Conservation (phyloP, 2,888 invertebrate species). For the Frankliniella fusca region DNA sequence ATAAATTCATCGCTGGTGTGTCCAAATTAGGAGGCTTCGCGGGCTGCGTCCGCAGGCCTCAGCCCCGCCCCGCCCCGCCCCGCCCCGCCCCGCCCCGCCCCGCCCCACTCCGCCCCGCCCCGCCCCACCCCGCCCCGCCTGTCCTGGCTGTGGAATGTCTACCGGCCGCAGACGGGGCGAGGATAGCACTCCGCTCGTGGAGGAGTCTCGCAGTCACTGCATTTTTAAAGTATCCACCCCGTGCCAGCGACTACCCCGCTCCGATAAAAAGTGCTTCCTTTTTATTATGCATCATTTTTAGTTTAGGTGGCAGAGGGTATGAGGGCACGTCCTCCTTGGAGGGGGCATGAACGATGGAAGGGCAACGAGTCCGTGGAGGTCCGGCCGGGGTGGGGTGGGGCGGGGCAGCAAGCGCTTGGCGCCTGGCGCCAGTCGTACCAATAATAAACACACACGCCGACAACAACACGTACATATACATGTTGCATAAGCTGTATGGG, state of each 20-base stretch:
- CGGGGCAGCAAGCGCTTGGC: background rate
- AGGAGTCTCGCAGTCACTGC: no score
- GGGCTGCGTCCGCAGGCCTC: background rate
- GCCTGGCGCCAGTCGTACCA: constrained; percentile 1
- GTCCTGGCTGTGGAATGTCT: no score
- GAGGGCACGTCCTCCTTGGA: no score
- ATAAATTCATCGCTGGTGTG: background rate
- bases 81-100: background rate
- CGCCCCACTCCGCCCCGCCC: background rate
- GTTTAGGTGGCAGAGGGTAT: no score
- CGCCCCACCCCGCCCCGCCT: background rate
- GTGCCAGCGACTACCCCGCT: no score
- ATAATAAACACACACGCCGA: background rate
- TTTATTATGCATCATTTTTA: no score
- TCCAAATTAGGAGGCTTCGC: background rate
- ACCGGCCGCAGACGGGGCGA: no score
- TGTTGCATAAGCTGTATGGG: background rate
- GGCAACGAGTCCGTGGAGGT: no score
- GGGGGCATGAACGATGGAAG: no score
- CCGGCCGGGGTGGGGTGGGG: background rate
- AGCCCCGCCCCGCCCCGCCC: background rate
- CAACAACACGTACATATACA: background rate
- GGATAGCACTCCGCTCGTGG: no score
- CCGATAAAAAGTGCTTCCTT: no score
- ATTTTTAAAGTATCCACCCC: no score